Evolutionary conservation across 2,888 invertebrate genomes (phyloP).

Genomic region (Rhaphigaster nebulosa): DNA sequence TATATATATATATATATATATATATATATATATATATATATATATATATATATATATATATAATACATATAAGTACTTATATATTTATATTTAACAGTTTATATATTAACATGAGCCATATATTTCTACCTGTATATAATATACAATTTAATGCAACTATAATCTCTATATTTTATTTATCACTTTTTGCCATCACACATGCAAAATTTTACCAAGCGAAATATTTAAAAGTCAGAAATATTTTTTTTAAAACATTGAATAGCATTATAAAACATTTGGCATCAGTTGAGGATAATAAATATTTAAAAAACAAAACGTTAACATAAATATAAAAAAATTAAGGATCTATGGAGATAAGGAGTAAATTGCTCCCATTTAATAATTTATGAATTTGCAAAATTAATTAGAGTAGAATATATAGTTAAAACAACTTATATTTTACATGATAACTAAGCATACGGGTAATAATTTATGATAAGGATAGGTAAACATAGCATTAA

Average conservation of each 20-base stretch:
- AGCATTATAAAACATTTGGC: constrained; percentile 47
- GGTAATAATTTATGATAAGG: background rate
- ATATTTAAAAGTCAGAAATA: constrained; percentile 44
- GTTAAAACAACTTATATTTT: constrained; percentile 17
- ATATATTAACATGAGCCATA: constrained; percentile 57
- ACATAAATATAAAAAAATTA: background rate
- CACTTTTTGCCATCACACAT: constrained; percentile 59
- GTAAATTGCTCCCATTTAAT: background rate
- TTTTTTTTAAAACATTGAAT: background rate
- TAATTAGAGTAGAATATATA: background rate
- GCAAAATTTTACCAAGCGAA: constrained; percentile 53
- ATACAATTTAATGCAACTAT: constrained; percentile 58
- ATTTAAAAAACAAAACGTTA: background rate
- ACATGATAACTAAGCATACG: background rate
- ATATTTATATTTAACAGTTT: constrained; percentile 52
- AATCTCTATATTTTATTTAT: constrained; percentile 49
- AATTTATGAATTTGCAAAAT: background rate
- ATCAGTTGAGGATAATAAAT: constrained; percentile 13
- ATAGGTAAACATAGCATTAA: background rate
- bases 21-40: constrained; percentile 48
- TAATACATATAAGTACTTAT: constrained; percentile 45
- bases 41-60: too few species aligned
- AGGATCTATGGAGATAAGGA: background rate
- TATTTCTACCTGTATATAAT: constrained; percentile 55
- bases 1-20: constrained; percentile 34